Conservation (phyloP, 2,888 invertebrate species). For the Orthosia gracilis region DNA sequence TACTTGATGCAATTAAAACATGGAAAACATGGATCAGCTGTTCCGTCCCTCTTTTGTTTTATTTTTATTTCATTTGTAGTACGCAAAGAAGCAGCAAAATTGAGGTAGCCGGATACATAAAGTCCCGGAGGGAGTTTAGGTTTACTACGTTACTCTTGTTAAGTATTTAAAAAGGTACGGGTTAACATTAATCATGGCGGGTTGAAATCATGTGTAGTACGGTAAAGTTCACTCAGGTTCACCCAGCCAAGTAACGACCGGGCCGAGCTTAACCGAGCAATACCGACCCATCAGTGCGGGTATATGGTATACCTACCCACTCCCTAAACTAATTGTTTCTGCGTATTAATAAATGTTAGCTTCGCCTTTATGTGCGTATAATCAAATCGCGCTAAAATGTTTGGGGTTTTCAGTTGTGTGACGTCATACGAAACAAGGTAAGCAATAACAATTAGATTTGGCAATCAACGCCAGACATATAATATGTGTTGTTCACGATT, state of each 20-base stretch:
- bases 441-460: slow-evolving; percentile 67
- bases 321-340: slow-evolving; percentile 64
- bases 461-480: slow-evolving; percentile 61
- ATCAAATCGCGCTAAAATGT: slow-evolving; percentile 62
- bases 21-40: slow-evolving; percentile 52
- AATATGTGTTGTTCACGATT: slow-evolving; percentile 63
- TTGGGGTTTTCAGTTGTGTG: slow-evolving; percentile 48
- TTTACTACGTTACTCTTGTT: slow-evolving; percentile 51
- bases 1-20: slow-evolving; percentile 50
- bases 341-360: slow-evolving; percentile 60
- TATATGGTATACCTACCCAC: slow-evolving; percentile 42
- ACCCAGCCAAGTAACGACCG: slow-evolving; percentile 58
- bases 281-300: slow-evolving; percentile 47
- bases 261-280: slow-evolving; percentile 55
- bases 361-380: slow-evolving; percentile 37
- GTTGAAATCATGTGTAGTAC: slow-evolving; percentile 55
- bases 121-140: slow-evolving; percentile 28
- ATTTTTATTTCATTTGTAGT: slow-evolving; percentile 37
- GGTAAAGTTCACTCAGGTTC: slow-evolving; percentile 52
- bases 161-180: slow-evolving; percentile 60
- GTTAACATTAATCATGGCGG: slow-evolving; percentile 51
- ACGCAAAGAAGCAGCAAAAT: slow-evolving; percentile 41
- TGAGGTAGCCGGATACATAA: slow-evolving; percentile 47
- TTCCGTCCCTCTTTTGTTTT: slow-evolving; percentile 40
- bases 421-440: slow-evolving; percentile 58